Base-by-base conservation (phyloP, 2,113 vertebrate species). In the Salvelinus fontinalis region DNA sequence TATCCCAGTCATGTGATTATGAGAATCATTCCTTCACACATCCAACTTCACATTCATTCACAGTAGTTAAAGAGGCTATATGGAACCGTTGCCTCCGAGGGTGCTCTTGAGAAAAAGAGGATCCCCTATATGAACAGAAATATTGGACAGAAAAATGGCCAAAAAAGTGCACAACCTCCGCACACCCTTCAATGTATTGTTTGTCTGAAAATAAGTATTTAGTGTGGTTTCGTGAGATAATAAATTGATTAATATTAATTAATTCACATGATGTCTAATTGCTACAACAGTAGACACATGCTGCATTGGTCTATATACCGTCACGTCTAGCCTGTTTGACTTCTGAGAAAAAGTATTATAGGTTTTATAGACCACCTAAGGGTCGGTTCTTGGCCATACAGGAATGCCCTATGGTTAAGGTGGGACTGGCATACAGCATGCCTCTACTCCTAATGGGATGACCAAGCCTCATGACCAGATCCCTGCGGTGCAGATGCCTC, bases 401-500 rank as follows among this genome's bases (percentile, higher is more conserved):
- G 59, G 59, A 62, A 24, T 39, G 67, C 31, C 2, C 16, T 34
- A 24, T 20, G 14, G 13, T 27, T 67, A 7, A 69, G 11, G 39
- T 48, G 12, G 39, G 13, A 39, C 68, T 49, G 44, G n/a, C 39
- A 1, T 20, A 14, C 71, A 82, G 69, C 26, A 82, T 67, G 59
- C 18, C 71, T 51, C 73, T 79, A 73, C 69, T 44, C 39, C 39
- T 51, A 71, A 77, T 34, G 7, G 76, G 76, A 74, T 9, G 74
- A 78, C 51, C 51, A 74, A 79, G 74, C 31, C 83, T 83, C 87
- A 82, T 84, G 86, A 87, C 77, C 39, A 44, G 9, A 44, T 9
- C 48, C 73, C 72, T 67, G 71, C 75, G 2, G 7, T 51, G 80
- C 39, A 44, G 82, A 44, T n/a, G 22, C 29, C 14, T 20, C 29